phyloP scores from a whole-genome alignment of 2,113 vertebrate species.

The Fregetta grallaria region DNA sequence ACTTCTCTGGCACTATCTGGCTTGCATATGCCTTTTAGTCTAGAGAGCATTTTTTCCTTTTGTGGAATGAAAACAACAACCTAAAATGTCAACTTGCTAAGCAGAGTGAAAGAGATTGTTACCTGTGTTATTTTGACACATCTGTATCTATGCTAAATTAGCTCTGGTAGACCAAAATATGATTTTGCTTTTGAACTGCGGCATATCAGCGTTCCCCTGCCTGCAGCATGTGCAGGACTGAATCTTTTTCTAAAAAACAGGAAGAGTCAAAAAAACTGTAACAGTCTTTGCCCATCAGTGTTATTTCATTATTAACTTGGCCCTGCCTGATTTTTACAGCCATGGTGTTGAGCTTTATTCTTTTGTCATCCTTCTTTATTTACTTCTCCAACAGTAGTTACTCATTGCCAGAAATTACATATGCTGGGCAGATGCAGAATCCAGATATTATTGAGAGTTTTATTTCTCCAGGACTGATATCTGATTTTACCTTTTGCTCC shows the following conservation, averaged over 20 bases:
- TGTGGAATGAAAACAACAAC: neutral
- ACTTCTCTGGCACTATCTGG: neutral
- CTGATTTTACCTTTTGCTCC: conserved; percentile 30
- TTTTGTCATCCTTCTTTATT: conserved; percentile 46
- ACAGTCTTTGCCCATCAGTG: neutral
- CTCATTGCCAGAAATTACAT: conserved; percentile 56
- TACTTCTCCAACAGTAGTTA: conserved; percentile 27
- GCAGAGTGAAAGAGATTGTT: neutral
- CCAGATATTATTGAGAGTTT: conserved; percentile 34
- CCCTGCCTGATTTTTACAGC: conserved; percentile 22
- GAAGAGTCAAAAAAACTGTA: neutral
- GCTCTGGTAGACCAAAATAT: neutral
- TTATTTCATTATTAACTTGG: conserved; percentile 37
- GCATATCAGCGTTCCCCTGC: neutral
- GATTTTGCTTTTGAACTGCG: neutral
- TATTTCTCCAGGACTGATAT: neutral
- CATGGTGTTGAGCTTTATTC: neutral
- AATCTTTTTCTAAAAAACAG: neutral
- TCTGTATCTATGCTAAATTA: neutral
- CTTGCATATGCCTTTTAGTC: neutral
- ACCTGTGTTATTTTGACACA: neutral
- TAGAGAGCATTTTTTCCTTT: neutral
- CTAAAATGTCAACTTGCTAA: neutral
- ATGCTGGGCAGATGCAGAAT: conserved; percentile 52
- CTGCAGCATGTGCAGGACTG: neutral